A percentile compares a stretch with the other conserved stretches of the same genome.
Evolutionary conservation across 2,888 invertebrate genomes (phyloP).

Genomic region (Serrognathus titanus): DNA sequence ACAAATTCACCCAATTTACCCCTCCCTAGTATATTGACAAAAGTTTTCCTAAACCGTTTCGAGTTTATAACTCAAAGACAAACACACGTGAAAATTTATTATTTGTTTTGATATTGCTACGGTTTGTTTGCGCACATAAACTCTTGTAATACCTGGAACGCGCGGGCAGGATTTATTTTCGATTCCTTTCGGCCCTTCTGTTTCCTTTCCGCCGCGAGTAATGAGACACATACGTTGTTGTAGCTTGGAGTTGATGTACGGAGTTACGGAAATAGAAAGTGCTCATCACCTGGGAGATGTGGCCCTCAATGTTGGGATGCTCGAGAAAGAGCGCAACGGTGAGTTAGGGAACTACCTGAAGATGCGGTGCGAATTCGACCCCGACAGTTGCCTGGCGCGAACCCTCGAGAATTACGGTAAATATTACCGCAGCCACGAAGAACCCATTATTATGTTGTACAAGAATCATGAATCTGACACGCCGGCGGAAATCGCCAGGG

Average conservation of each 20-base stretch:
- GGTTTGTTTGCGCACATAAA: not conserved
- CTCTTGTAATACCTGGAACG: too few species aligned
- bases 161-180: not conserved
- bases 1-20: too few species aligned
- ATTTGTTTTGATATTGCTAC: not conserved
- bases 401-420: conserved; percentile 59
- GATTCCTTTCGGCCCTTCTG: not conserved
- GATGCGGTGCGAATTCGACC: conserved; percentile 72
- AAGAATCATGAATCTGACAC: conserved; percentile 32
- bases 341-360: conserved; percentile 75
- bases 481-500: conserved; percentile 49
- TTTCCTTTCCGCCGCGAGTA: not conserved
- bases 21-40: too few species aligned
- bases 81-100: not conserved
- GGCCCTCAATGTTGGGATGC: conserved; percentile 68
- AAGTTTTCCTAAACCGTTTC: too few species aligned
- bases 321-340: conserved; percentile 72
- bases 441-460: conserved; percentile 20
- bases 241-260: conserved; percentile 84
- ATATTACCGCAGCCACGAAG: conserved; percentile 23
- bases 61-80: too few species aligned
- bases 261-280: conserved; percentile 79
- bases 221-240: conserved; percentile 10
- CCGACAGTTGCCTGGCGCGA: conserved; percentile 62
- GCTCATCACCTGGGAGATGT: conserved; percentile 72